Evolutionary conservation across 1,140 invertebrate genomes (phyloP).

Genomic region (Drosophila repleta): DNA sequence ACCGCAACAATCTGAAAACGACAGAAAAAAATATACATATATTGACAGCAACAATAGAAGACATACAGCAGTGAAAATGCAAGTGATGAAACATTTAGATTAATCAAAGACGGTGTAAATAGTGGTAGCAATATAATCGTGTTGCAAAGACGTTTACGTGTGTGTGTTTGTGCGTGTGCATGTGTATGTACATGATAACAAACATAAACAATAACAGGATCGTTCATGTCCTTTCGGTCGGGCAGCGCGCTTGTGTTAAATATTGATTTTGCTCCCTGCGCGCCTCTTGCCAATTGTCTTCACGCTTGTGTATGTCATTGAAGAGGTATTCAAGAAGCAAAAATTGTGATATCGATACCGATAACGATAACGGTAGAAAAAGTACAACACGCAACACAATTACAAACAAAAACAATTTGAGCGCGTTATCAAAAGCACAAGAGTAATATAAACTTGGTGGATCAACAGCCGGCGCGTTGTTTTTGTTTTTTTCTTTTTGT

Average conservation of each 20-base stretch:
- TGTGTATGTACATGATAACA: conserved; percentile 8
- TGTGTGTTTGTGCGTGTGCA: not conserved
- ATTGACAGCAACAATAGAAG: conserved; percentile 19
- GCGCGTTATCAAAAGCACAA: conserved; percentile 49
- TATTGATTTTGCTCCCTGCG: conserved; percentile 48
- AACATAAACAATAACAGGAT: conserved; percentile 30
- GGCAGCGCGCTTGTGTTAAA: conserved; percentile 31
- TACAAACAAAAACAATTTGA: conserved; percentile 43
- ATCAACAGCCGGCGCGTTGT: conserved; percentile 24
- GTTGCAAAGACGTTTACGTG: not conserved
- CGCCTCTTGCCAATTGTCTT: conserved; percentile 26
- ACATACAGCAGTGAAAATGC: conserved; percentile 10
- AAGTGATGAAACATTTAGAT: conserved; percentile 15
- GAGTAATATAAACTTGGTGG: conserved; percentile 17
- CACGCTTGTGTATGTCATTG: conserved; percentile 6
- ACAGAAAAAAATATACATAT: conserved; percentile 18
- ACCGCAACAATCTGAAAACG: conserved; percentile 23
- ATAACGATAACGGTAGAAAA: conserved; percentile 38
- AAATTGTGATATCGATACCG: conserved; percentile 44
- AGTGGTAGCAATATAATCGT: conserved; percentile 16
- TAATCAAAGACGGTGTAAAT: conserved; percentile 22
- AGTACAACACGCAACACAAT: conserved; percentile 26
- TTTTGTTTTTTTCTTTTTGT: conserved; percentile 5
- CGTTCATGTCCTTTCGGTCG: conserved; percentile 23
- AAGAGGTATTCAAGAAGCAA: conserved; percentile 28